Percentiles rank a stretch among this genome's conserved stretches.
Evolutionary conservation across 1,140 invertebrate genomes (phyloP).

Genomic region (Linepithema humile): DNA sequence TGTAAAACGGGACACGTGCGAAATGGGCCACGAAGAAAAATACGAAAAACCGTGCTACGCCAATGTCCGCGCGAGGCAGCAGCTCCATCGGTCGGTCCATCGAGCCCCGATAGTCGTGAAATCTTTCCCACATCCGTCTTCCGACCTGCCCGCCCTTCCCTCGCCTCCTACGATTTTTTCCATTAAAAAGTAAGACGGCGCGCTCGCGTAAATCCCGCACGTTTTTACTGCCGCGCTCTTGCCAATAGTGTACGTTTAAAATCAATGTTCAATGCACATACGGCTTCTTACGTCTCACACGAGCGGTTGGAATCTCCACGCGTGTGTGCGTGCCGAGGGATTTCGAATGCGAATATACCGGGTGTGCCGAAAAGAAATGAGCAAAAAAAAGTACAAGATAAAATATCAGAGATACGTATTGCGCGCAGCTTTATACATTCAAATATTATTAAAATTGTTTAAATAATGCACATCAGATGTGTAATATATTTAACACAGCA

Average conservation of each 20-base stretch:
- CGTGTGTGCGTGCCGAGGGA: slow-evolving; percentile 48
- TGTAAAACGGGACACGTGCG: slow-evolving; percentile 43
- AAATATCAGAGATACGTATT: not conserved
- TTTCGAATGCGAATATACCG: slow-evolving; percentile 43
- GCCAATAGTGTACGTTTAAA: slow-evolving; percentile 71
- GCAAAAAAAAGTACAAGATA: not conserved
- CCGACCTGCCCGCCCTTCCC: slow-evolving; percentile 21
- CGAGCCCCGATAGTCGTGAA: slow-evolving; percentile 58
- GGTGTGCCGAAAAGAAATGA: slow-evolving; percentile 25
- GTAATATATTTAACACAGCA: not conserved
- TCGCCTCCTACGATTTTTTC: slow-evolving; percentile 52
- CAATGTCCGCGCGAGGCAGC: slow-evolving; percentile 23
- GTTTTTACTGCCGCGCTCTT: slow-evolving; percentile 51
- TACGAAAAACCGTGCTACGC: slow-evolving; percentile 38
- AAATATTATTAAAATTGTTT: not conserved
- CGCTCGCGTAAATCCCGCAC: slow-evolving; percentile 40
- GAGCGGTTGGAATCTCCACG: slow-evolving; percentile 42
- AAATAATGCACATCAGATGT: not conserved
- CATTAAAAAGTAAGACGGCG: slow-evolving; percentile 52
- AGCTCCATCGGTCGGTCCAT: slow-evolving; percentile 47
- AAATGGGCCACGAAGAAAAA: slow-evolving; percentile 46
- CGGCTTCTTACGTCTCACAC: slow-evolving; percentile 74
- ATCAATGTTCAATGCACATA: slow-evolving; percentile 78
- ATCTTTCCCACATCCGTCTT: slow-evolving; percentile 64
- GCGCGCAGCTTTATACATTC: not conserved